These are phyloP conservation scores for Tachypleus tridentatus DNA, from an alignment of 1,140 invertebrate species.

Conservation along the genomic window DNA sequence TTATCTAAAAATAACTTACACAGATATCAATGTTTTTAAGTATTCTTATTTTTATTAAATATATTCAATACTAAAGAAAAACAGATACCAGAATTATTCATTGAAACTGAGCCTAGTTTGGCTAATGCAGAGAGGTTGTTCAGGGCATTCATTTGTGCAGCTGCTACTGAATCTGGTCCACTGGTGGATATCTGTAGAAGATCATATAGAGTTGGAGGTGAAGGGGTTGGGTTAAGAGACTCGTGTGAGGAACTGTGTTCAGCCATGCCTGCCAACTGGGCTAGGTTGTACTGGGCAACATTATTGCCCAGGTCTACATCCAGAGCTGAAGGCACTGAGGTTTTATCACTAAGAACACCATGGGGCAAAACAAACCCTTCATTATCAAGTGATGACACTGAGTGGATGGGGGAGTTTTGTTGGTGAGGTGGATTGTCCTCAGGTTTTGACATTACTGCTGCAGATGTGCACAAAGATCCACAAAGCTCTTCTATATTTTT, in stretches of 20 bases:
- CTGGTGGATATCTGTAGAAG: constrained; percentile 31
- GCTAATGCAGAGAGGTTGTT: constrained; percentile 79
- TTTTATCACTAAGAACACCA: constrained; percentile 34
- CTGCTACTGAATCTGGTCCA: constrained; percentile 9
- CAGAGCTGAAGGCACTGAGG: constrained; percentile 14
- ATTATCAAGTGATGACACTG: constrained; percentile 31
- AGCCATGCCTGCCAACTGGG: constrained; percentile 21
- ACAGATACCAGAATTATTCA: constrained; percentile 1
- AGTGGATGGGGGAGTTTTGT: constrained; percentile 30
- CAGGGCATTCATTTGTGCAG: constrained; percentile 45
- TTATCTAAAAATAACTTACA: too few relatives aligned
- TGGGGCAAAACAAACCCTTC: constrained; percentile 33
- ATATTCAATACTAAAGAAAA: too few relatives aligned
- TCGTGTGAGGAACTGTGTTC: constrained; percentile 29
- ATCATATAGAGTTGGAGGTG: constrained; percentile 22
- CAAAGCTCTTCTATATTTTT: constrained; percentile 41
- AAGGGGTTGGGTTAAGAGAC: constrained; percentile 28
- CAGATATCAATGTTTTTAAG: too few relatives aligned
- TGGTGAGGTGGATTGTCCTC: constrained; percentile 4
- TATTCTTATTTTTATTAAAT: too few relatives aligned
- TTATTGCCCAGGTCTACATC: constrained; percentile 20
- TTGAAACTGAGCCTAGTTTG: constrained; percentile 50
- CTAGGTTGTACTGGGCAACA: constrained; percentile 23
- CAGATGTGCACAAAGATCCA: constrained; percentile 25
- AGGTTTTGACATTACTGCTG: neutral